phyloP scores from a whole-genome alignment of 92 coral and sea anemone genomes.

The Anthopleura xanthogrammica region DNA sequence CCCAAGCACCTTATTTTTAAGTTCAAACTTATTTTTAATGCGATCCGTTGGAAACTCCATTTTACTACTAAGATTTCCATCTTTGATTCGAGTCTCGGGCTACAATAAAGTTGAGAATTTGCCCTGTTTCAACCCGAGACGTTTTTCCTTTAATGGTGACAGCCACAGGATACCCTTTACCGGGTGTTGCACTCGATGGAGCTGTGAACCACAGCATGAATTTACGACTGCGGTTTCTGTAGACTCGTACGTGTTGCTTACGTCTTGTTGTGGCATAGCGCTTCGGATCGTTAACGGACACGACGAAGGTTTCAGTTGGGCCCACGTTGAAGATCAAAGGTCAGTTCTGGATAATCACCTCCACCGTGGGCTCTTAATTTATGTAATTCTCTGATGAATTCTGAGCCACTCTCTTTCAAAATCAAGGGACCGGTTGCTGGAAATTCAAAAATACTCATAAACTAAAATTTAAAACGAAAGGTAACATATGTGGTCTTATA shows the following conservation, averaged over 20 bases:
- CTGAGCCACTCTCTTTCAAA: slow-evolving; percentile 8
- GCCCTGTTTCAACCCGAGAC: slow-evolving; percentile 38
- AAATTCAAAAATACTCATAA: too few relatives aligned
- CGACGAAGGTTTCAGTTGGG: slow-evolving; percentile 58
- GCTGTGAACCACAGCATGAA: slow-evolving; percentile 57
- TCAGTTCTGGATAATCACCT: slow-evolving; percentile 81
- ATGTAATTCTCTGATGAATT: slow-evolving; percentile 50
- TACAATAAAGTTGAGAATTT: slow-evolving; percentile 46
- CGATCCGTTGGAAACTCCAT: too few relatives aligned
- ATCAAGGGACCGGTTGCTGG: background rate
- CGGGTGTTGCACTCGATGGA: slow-evolving; percentile 43
- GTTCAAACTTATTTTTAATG: too few relatives aligned
- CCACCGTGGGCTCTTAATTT: slow-evolving; percentile 63
- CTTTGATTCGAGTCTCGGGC: slow-evolving; percentile 13
- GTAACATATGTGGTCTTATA: too few relatives aligned
- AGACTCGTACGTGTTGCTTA: slow-evolving; percentile 31
- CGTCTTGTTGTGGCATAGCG: slow-evolving; percentile 47
- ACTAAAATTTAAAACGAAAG: background rate
- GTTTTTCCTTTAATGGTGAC: slow-evolving; percentile 52
- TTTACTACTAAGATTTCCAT: too few relatives aligned
- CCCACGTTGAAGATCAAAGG: slow-evolving; percentile 76
- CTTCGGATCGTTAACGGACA: slow-evolving; percentile 62
- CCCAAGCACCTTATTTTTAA: too few relatives aligned
- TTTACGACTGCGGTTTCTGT: slow-evolving; percentile 42
- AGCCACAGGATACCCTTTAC: slow-evolving; percentile 47